phyloP scores from a whole-genome alignment of 2,797 vertebrate genomes.

The Oreonectes daqikongensis region DNA sequence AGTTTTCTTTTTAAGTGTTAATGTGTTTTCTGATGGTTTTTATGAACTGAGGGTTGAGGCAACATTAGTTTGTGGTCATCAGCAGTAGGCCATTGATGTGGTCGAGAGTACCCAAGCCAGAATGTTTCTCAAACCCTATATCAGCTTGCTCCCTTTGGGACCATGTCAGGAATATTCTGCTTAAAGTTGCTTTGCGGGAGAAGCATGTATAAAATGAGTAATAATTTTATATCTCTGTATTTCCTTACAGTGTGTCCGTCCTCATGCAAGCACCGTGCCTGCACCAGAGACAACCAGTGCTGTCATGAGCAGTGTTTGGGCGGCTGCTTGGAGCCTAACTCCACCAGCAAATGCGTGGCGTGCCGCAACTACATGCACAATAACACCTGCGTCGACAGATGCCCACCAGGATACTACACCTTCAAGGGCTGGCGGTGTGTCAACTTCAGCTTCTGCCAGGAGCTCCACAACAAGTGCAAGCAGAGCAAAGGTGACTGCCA shows the following conservation, averaged over 20 bases:
- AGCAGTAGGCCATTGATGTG: no score
- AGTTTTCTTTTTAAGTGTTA: not conserved
- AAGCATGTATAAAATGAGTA: no score
- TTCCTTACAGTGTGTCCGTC: slow-evolving; percentile 84
- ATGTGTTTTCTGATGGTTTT: slow-evolving; percentile 12
- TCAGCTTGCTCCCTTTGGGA: not conserved
- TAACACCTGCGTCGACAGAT: slow-evolving; percentile 81
- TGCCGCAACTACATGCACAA: slow-evolving; percentile 86
- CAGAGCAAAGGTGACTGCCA: slow-evolving; percentile 76
- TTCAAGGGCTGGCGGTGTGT: slow-evolving; percentile 94
- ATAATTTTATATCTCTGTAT: not conserved
- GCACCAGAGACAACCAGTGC: slow-evolving; percentile 83
- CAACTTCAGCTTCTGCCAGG: slow-evolving; percentile 87
- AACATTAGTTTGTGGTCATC: not conserved
- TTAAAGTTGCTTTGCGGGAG: no score
- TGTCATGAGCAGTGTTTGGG: slow-evolving; percentile 93
- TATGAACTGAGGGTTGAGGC: not conserved
- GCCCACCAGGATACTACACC: slow-evolving; percentile 81
- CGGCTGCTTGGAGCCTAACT: slow-evolving; percentile 80
- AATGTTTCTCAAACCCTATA: not conserved
- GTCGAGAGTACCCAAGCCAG: no score
- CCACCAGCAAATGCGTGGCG: slow-evolving; percentile 82
- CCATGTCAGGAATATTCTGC: no score
- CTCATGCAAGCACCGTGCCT: slow-evolving; percentile 88
- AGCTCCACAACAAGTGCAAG: slow-evolving; percentile 86